These are phyloP conservation scores for Scaptomyza caliginosa DNA, from an alignment of 2,888 invertebrate genomes.

Conservation along the genomic window DNA sequence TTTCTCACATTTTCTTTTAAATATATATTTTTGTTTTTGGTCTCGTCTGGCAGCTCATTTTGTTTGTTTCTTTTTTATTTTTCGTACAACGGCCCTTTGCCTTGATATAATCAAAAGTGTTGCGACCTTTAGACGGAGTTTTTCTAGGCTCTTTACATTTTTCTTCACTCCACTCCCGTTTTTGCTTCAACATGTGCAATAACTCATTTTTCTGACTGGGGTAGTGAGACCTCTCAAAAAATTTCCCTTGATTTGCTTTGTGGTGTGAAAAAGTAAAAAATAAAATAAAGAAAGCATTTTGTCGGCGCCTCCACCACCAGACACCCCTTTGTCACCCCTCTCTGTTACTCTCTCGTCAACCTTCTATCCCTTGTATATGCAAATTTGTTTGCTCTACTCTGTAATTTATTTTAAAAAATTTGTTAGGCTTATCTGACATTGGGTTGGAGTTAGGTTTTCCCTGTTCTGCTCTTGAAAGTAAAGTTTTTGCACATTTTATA, in stretches of 20 bases:
- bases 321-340: neutral
- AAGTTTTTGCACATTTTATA: conserved; percentile 53
- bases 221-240: conserved; percentile 64
- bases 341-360: neutral
- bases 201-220: conserved; percentile 67
- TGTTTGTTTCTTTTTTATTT: conserved; percentile 35
- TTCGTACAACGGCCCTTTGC: conserved; percentile 35
- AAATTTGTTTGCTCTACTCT: conserved; percentile 79
- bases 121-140: conserved; percentile 56
- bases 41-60: conserved; percentile 54
- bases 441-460: conserved; percentile 40
- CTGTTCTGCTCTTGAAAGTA: conserved; percentile 42
- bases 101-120: conserved; percentile 77
- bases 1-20: conserved; percentile 14
- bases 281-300: conserved; percentile 42
- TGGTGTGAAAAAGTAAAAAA: conserved; percentile 65
- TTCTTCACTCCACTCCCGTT: neutral
- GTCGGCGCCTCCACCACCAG: conserved; percentile 14
- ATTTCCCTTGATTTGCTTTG: conserved; percentile 77
- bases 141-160: conserved; percentile 37
- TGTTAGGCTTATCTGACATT: conserved; percentile 75
- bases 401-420: conserved; percentile 79
- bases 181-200: conserved; percentile 63
- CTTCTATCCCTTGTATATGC: conserved; percentile 59
- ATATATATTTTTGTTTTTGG: conserved; percentile 32